These are phyloP conservation scores for Eudyptes chrysolophus DNA, from an alignment of 2,113 vertebrate genomes.

Conservation along the genomic window DNA sequence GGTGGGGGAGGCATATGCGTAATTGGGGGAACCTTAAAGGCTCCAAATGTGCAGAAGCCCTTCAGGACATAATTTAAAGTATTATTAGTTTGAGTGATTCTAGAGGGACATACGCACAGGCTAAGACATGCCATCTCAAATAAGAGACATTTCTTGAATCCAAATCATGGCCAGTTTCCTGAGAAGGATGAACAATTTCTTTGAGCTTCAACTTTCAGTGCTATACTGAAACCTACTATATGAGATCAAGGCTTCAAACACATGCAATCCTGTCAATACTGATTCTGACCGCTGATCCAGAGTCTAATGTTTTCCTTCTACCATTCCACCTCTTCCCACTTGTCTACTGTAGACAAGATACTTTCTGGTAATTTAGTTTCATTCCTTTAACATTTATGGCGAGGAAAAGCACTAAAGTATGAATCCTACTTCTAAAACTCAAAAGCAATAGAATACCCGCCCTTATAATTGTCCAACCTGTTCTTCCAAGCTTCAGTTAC, in stretches of 20 bases:
- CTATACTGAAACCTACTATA: not conserved
- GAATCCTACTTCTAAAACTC: not conserved
- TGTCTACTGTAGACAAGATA: not conserved
- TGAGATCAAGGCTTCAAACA: not conserved
- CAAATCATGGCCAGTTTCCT: not conserved
- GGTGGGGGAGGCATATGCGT: rapidly evolving
- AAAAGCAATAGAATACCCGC: not conserved
- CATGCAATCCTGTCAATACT: not conserved
- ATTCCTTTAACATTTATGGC: not conserved
- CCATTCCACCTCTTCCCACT: not conserved
- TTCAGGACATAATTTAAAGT: not conserved
- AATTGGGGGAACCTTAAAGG: not conserved
- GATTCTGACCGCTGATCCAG: not conserved
- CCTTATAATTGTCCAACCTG: not conserved
- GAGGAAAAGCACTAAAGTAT: not conserved
- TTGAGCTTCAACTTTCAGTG: not conserved
- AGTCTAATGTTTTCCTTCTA: not conserved
- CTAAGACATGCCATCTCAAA: not conserved
- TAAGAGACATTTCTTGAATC: not conserved
- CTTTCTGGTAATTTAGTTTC: not conserved
- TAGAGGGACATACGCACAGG: not conserved
- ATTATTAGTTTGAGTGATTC: not conserved
- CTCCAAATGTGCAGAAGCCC: not conserved
- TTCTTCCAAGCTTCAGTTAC: not conserved
- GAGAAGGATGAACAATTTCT: not conserved